Conservation (phyloP, 2,888 invertebrate species). For the Papilio protenor region DNA sequence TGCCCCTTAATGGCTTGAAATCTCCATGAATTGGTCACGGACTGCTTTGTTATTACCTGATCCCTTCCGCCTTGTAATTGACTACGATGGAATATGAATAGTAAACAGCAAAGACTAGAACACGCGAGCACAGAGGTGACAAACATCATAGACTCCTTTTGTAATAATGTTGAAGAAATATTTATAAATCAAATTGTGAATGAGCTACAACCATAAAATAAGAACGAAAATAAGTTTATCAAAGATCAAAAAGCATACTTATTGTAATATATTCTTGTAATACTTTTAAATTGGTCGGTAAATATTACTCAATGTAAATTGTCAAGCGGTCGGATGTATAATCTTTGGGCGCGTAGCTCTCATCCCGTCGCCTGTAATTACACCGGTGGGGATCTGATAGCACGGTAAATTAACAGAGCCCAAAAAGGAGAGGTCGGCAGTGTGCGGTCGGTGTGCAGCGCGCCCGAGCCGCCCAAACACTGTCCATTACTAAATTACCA, state of each 20-base stretch:
- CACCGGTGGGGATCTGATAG: conserved; percentile 52
- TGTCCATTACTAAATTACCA: conserved; percentile 67
- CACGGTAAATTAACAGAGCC: conserved; percentile 63
- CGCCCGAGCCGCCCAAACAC: conserved; percentile 60
- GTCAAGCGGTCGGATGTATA: conserved; percentile 43
- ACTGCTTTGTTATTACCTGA: conserved; percentile 56
- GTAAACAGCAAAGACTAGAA: conserved; percentile 49
- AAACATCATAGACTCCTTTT: background rate
- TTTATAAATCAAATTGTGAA: background rate
- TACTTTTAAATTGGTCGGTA: conserved; percentile 35
- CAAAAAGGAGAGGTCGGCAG: conserved; percentile 57
- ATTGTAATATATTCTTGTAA: conserved; percentile 12
- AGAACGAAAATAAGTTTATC: background rate
- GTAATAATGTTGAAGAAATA: background rate
- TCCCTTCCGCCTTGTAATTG: conserved; percentile 60
- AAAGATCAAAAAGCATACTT: conserved; percentile 22
- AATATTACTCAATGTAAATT: conserved; percentile 41
- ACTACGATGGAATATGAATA: conserved; percentile 54
- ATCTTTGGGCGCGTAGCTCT: conserved; percentile 47
- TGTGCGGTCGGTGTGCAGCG: conserved; percentile 46
- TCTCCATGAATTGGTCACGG: conserved; percentile 61
- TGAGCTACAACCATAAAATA: conserved; percentile 6
- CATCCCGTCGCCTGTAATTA: conserved; percentile 55
- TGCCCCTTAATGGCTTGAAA: conserved; percentile 58
- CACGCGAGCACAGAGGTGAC: background rate